phyloP scores from a whole-genome alignment of 2,888 invertebrate genomes.

The Platycheirus rosarum region DNA sequence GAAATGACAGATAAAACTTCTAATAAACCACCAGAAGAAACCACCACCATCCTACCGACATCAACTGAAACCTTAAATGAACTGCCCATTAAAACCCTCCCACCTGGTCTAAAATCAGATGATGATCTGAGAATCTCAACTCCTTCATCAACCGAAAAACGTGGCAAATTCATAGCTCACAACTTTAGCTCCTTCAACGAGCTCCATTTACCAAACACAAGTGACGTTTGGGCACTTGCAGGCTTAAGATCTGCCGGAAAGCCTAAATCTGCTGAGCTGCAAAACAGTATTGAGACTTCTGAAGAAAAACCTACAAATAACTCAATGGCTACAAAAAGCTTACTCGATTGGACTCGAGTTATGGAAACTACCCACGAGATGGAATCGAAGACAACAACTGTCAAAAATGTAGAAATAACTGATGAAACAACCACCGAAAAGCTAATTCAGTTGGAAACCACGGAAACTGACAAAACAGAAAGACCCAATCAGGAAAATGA shows the following conservation, averaged over 20 bases:
- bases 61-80: conserved; percentile 42
- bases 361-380: conserved; percentile 76
- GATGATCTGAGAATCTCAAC: conserved; percentile 13
- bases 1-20: conserved; percentile 9
- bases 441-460: conserved; percentile 26
- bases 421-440: conserved; percentile 43
- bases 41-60: conserved; percentile 21
- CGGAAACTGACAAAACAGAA: too few species aligned
- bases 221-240: conserved; percentile 80
- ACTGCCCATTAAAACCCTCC: conserved; percentile 20
- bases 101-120: not conserved
- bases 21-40: conserved; percentile 20
- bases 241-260: conserved; percentile 78
- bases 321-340: conserved; percentile 75
- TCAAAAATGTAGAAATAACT: conserved; percentile 48
- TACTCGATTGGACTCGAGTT: conserved; percentile 80
- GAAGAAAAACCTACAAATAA: conserved; percentile 60
- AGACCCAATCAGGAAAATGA: conserved; percentile 42
- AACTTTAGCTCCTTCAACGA: conserved; percentile 80
- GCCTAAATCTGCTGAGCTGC: conserved; percentile 54
- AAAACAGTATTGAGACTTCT: conserved; percentile 59
- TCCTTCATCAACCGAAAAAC: conserved; percentile 76
- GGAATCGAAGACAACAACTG: conserved; percentile 50
- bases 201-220: conserved; percentile 78
- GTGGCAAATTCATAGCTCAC: conserved; percentile 79